phyloP scores from a whole-genome alignment of 92 coral and sea anemone species.

The Umimayanthus kanabou region DNA sequence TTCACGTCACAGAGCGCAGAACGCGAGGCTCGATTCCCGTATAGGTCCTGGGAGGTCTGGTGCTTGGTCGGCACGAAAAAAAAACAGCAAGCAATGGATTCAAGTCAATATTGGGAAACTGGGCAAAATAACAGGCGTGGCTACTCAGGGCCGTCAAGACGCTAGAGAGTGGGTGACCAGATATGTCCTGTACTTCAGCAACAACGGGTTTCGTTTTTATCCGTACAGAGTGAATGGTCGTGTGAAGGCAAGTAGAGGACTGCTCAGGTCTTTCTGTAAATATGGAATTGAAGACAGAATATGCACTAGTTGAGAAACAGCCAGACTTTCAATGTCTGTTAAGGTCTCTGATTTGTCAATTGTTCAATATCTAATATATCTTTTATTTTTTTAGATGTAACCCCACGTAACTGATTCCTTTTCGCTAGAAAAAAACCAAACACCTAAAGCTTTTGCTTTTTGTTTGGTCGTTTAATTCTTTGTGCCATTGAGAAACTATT shows the following conservation, averaged over 20 bases:
- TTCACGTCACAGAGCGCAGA: conserved; percentile 15
- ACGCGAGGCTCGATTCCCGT: background rate
- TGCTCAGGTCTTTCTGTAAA: too few species aligned
- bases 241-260: background rate
- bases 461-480: too few species aligned
- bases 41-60: background rate
- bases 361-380: too few species aligned
- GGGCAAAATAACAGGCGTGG: conserved; percentile 6
- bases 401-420: too few species aligned
- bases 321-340: too few species aligned
- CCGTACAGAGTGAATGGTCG: conserved; percentile 16
- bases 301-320: too few species aligned
- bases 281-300: too few species aligned
- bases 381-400: too few species aligned
- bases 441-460: too few species aligned
- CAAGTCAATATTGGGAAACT: conserved; percentile 5
- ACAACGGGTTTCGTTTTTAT: conserved; percentile 14
- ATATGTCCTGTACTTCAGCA: conserved; percentile 5
- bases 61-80: conserved; percentile 15
- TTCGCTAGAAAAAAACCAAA: too few species aligned
- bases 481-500: too few species aligned
- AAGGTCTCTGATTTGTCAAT: too few species aligned
- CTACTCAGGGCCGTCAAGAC: conserved; percentile 29
- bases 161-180: conserved; percentile 7
- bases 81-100: conserved; percentile 2